Percentiles rank a stretch among this genome's conserved stretches.
These are phyloP conservation scores for Scaptomyza hsui DNA, from an alignment of 1,140 invertebrate species.

Conservation along the genomic window DNA sequence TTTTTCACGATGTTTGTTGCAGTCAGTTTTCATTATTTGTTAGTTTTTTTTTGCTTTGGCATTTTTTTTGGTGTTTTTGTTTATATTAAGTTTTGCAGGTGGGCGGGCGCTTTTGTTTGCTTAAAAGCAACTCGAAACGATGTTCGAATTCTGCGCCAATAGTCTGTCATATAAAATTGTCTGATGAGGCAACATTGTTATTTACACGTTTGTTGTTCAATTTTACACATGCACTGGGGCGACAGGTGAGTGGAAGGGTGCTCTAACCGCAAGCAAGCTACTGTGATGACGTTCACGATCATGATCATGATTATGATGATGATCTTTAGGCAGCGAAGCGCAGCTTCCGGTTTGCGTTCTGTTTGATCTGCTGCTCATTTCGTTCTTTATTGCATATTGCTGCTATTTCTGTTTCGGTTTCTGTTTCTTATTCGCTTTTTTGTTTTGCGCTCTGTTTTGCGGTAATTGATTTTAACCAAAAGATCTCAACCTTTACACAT, in stretches of 20 bases:
- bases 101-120: conserved; percentile 76
- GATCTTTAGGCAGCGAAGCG: conserved; percentile 42
- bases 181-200: conserved; percentile 58
- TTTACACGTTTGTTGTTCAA: conserved; percentile 52
- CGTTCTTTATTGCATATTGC: conserved; percentile 38
- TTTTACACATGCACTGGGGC: conserved; percentile 14
- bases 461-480: conserved; percentile 73
- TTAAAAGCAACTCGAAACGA: conserved; percentile 57
- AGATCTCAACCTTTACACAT: conserved; percentile 63
- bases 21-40: conserved; percentile 31
- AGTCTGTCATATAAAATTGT: conserved; percentile 55
- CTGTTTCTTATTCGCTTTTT: conserved; percentile 12
- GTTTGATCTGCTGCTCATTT: conserved; percentile 41
- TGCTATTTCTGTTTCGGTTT: conserved; percentile 13
- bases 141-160: conserved; percentile 40
- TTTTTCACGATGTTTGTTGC: conserved; percentile 63
- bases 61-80: conserved; percentile 43
- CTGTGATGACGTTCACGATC: conserved; percentile 45
- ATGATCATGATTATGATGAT: conserved; percentile 34
- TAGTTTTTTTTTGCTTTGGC: conserved; percentile 24
- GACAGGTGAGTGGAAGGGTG: conserved; percentile 18
- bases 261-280: conserved; percentile 62
- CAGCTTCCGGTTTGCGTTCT: conserved; percentile 72
- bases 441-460: conserved; percentile 36
- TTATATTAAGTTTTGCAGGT: conserved; percentile 65